These are phyloP conservation scores for Yasuhikotakia modesta DNA, from an alignment of 2,797 vertebrate species.

Conservation along the genomic window DNA sequence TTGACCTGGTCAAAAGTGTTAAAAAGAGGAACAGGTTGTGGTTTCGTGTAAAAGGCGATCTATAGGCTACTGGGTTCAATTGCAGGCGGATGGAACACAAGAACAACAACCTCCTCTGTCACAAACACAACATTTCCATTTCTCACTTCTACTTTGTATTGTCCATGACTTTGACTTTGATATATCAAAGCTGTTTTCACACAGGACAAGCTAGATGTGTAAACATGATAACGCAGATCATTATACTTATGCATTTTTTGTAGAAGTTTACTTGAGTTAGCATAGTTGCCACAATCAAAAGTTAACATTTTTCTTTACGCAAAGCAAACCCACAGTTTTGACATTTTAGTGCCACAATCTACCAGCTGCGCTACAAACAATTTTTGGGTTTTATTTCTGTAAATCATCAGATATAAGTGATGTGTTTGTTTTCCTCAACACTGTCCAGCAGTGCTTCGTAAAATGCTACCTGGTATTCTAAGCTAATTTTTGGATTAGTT, in stretches of 20 bases:
- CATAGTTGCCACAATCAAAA: too few relatives aligned
- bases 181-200: neutral
- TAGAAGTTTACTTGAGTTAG: too few relatives aligned
- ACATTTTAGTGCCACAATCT: neutral
- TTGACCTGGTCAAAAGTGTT: conserved; percentile 17
- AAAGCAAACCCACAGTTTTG: neutral
- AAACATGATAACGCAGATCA: too few relatives aligned
- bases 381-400: neutral
- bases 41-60: neutral
- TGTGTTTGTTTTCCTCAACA: neutral
- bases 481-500: neutral
- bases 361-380: neutral
- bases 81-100: neutral
- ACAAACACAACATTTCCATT: neutral
- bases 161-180: neutral
- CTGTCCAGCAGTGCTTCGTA: neutral
- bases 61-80: neutral
- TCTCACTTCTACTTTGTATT: neutral
- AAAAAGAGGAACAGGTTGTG: conserved; percentile 14
- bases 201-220: neutral
- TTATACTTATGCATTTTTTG: neutral
- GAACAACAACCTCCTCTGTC: neutral
- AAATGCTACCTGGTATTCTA: neutral
- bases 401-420: neutral
- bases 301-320: too few relatives aligned